Percentiles rank a stretch among this genome's conserved stretches.
These are phyloP conservation scores for Pachypanchax playfairii DNA, from an alignment of 2,113 vertebrate genomes.

Conservation along the genomic window DNA sequence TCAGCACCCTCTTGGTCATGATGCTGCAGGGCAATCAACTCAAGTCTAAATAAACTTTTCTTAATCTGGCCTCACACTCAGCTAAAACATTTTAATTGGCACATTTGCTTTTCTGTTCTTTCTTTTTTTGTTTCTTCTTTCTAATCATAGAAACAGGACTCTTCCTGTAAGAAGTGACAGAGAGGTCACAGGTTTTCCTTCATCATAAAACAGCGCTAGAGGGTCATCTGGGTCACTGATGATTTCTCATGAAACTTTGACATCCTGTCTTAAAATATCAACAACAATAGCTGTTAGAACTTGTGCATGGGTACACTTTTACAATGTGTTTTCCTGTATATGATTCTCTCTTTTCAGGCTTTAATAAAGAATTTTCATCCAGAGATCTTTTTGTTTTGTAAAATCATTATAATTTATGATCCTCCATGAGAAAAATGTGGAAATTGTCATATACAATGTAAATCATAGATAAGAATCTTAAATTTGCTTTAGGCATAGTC, in stretches of 20 bases:
- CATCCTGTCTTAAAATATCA: slow-evolving; percentile 5
- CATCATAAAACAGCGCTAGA: slow-evolving; percentile 23
- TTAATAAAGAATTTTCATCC: slow-evolving; percentile 29
- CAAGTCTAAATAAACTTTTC: slow-evolving; percentile 61
- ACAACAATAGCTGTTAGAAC: slow-evolving; percentile 10
- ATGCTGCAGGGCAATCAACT: slow-evolving; percentile 56
- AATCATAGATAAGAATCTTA: slow-evolving; percentile 21
- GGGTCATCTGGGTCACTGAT: slow-evolving; percentile 23
- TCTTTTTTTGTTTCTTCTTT: slow-evolving; percentile 17
- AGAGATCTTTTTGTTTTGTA: slow-evolving; percentile 18
- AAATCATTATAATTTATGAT: slow-evolving; percentile 10
- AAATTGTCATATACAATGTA: slow-evolving; percentile 17
- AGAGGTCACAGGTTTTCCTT: slow-evolving; percentile 52
- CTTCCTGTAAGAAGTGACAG: slow-evolving; percentile 44
- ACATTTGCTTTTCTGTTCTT: slow-evolving; percentile 17
- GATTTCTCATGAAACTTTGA: slow-evolving; percentile 16
- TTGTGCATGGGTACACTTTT: background rate
- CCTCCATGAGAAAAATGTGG: slow-evolving; percentile 16
- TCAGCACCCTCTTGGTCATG: slow-evolving; percentile 41
- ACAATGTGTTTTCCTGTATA: slow-evolving; percentile 8
- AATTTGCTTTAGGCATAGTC: slow-evolving; percentile 8
- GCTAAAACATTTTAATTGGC: slow-evolving; percentile 58
- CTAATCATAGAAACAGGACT: slow-evolving; percentile 5
- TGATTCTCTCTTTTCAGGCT: background rate
- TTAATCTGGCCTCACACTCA: slow-evolving; percentile 40